Conservation (phyloP, 2,888 invertebrate species). For the Phengaris arion region DNA sequence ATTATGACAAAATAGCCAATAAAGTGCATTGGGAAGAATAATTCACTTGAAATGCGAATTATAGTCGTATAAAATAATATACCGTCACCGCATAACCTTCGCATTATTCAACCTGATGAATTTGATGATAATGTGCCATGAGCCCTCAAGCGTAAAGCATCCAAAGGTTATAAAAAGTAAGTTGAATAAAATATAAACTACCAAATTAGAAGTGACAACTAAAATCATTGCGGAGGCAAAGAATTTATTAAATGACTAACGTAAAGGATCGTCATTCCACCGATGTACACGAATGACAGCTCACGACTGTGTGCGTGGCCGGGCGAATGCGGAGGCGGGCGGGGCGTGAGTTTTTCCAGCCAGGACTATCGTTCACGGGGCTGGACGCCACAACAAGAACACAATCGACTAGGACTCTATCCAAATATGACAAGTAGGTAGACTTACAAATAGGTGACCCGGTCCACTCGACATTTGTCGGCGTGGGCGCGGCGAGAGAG, state of each 20-base stretch:
- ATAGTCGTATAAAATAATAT: neutral
- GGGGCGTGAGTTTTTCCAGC: no score
- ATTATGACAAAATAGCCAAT: no score
- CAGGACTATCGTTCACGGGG: no score
- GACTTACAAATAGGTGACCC: slow-evolving; percentile 62
- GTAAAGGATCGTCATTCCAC: no score
- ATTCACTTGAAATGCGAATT: neutral
- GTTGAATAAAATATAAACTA: no score
- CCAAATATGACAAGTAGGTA: slow-evolving; percentile 50
- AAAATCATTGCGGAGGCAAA: no score
- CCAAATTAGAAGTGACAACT: no score
- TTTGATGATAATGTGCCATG: neutral
- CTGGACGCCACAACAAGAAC: neutral
- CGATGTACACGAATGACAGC: no score
- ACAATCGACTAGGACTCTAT: slow-evolving; percentile 41
- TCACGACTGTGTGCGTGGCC: no score
- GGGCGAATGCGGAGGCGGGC: no score
- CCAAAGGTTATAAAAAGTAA: no score
- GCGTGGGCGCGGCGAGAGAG: slow-evolving; percentile 58
- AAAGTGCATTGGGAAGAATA: neutral
- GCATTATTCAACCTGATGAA: neutral
- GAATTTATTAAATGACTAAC: no score
- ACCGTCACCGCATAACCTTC: neutral
- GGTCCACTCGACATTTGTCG: slow-evolving; percentile 60
- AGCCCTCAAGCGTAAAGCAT: neutral